These are phyloP conservation scores for Diacarnus erythraeanus DNA, from an alignment of 37 sponge, comb jelly and placozoan species.

Conservation along the genomic window DNA sequence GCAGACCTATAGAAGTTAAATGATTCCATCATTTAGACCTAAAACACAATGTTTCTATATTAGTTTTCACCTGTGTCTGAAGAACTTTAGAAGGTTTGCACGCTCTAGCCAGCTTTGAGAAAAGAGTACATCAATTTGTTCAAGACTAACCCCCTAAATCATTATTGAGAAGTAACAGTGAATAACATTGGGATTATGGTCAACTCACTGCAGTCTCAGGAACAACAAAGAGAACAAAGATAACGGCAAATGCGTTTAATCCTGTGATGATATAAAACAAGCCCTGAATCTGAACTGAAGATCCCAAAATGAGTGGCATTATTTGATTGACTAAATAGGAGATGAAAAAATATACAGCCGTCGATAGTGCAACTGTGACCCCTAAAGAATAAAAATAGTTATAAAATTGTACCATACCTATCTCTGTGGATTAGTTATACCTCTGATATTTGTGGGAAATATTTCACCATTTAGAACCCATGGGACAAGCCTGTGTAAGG, in stretches of 20 bases:
- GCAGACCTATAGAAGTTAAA: too few species aligned
- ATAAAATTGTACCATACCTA: too few species aligned
- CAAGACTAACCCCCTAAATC: conserved; percentile 17
- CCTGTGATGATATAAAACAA: neutral
- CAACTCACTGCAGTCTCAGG: conserved; percentile 16
- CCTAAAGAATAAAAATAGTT: conserved; percentile 5
- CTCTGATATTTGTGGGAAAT: neutral
- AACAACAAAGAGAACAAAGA: conserved; percentile 1
- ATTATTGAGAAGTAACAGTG: neutral
- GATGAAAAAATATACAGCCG: neutral
- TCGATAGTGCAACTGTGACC: neutral
- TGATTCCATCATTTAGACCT: too few species aligned
- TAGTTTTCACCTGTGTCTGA: too few species aligned
- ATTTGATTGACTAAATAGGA: neutral
- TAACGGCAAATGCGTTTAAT: neutral
- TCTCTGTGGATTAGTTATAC: too few species aligned
- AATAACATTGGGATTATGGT: neutral
- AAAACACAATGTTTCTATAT: too few species aligned
- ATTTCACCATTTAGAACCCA: neutral
- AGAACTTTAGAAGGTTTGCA: too few species aligned
- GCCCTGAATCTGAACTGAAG: neutral
- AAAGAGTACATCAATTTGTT: neutral
- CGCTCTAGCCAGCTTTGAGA: neutral
- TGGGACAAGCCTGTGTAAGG: conserved; percentile 16
- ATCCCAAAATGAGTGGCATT: neutral